A percentile compares a stretch with the other conserved stretches of the same genome.
Conservation (phyloP, 2,113 vertebrate species). For the Lucifuga dentata region DNA sequence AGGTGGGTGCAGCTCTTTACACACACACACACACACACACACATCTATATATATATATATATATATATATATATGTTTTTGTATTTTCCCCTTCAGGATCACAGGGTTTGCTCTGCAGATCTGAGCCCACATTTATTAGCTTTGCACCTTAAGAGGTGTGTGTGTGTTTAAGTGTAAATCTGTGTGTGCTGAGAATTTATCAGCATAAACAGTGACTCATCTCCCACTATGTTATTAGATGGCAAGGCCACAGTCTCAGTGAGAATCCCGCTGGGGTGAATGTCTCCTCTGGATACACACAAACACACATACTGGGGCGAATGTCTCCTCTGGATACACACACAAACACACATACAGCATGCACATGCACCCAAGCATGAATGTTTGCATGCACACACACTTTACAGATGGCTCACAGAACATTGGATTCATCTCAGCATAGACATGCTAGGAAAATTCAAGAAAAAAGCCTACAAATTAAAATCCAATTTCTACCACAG, state of each 20-base stretch:
- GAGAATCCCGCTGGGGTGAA: slow-evolving; percentile 10
- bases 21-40: too few relatives aligned
- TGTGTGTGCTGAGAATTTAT: slow-evolving; percentile 12
- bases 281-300: slow-evolving; percentile 15
- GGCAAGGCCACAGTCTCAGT: slow-evolving; percentile 9
- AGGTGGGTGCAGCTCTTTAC: slow-evolving; percentile 83
- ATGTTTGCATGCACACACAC: neutral
- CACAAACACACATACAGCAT: slow-evolving; percentile 20
- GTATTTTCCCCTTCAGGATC: too few relatives aligned
- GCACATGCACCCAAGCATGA: slow-evolving; percentile 1
- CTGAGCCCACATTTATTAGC: slow-evolving; percentile 38
- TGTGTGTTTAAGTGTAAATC: slow-evolving; percentile 8
- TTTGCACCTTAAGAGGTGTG: slow-evolving; percentile 10
- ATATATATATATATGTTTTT: too few relatives aligned
- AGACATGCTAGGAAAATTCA: neutral
- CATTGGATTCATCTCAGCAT: neutral
- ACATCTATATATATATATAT: too few relatives aligned
- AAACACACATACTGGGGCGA: slow-evolving; percentile 15
- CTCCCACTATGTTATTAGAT: slow-evolving; percentile 41
- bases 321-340: slow-evolving; percentile 13
- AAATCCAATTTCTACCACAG: neutral
- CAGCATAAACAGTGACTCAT: slow-evolving; percentile 29
- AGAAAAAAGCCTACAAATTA: neutral
- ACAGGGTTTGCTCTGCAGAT: slow-evolving; percentile 7
- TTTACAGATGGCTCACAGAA: slow-evolving; percentile 9